A percentile compares a stretch with the other conserved stretches of the same genome.
Conservation (phyloP, 2,888 invertebrate species). For the Byasa hedistus region DNA sequence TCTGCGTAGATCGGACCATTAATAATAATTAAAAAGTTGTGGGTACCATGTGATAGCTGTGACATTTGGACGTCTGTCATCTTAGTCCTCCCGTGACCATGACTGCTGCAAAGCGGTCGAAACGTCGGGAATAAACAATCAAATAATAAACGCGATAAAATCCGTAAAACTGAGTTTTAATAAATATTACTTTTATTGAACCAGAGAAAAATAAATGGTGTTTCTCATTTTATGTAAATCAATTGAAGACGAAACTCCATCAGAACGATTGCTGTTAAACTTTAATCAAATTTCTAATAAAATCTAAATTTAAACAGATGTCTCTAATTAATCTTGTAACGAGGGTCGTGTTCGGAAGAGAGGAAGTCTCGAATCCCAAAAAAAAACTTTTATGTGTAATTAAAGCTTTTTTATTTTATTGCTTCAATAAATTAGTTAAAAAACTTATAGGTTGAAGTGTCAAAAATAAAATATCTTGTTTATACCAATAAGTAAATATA, state of each 20-base stretch:
- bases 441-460: not conserved
- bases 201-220: not conserved
- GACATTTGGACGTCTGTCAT: too few species aligned
- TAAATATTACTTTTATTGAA: not conserved
- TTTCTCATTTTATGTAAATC: conserved; percentile 7
- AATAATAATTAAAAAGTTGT: too few species aligned
- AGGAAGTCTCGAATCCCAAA: conserved; percentile 11
- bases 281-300: conserved; percentile 19
- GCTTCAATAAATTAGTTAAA: not conserved
- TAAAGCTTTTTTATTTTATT: conserved; percentile 13
- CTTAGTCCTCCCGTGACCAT: too few species aligned
- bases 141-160: too few species aligned
- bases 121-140: too few species aligned
- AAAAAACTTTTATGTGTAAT: conserved; percentile 10
- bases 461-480: too few species aligned
- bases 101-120: too few species aligned
- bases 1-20: too few species aligned
- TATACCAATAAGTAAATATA: too few species aligned
- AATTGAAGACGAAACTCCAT: conserved; percentile 2
- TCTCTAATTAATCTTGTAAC: conserved; percentile 27
- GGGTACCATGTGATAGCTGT: too few species aligned
- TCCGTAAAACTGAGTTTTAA: too few species aligned
- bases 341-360: conserved; percentile 15
- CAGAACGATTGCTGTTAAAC: conserved; percentile 11
- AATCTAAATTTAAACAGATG: conserved; percentile 21